These are phyloP conservation scores for Drepana arcuata DNA, from an alignment of 1,140 invertebrate species.

Conservation along the genomic window DNA sequence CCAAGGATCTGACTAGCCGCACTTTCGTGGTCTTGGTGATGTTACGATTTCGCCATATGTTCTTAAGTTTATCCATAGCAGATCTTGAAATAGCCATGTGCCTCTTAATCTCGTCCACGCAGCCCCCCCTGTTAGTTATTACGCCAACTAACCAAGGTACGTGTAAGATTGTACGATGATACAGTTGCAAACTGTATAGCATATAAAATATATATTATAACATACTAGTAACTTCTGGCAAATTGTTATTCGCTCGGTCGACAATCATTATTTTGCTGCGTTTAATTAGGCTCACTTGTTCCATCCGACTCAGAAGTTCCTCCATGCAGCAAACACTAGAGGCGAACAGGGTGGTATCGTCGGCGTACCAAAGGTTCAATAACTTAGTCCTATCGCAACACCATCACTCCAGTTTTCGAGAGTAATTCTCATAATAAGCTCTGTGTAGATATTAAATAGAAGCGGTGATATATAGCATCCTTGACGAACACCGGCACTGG, in stretches of 20 bases:
- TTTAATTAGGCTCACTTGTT: slow-evolving; percentile 3
- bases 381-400: slow-evolving; percentile 4
- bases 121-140: no score
- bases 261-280: slow-evolving; percentile 17
- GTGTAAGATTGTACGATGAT: no score
- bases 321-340: slow-evolving; percentile 3
- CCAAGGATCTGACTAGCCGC: no score
- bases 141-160: no score
- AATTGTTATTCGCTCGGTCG: slow-evolving; percentile 9
- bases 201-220: no score
- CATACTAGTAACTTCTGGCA: slow-evolving; percentile 8
- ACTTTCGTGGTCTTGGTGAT: no score
- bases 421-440: slow-evolving; percentile 3
- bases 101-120: no score
- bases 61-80: no score
- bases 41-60: no score
- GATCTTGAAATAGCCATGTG: no score
- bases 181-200: no score
- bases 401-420: slow-evolving; percentile 11
- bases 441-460: background rate
- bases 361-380: slow-evolving; percentile 2
- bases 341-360: slow-evolving; percentile 4
- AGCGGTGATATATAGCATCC: background rate
- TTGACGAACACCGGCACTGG: background rate
- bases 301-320: slow-evolving; percentile 9